Conservation (phyloP, 2,113 vertebrate species). For the Lycaon pictus region DNA sequence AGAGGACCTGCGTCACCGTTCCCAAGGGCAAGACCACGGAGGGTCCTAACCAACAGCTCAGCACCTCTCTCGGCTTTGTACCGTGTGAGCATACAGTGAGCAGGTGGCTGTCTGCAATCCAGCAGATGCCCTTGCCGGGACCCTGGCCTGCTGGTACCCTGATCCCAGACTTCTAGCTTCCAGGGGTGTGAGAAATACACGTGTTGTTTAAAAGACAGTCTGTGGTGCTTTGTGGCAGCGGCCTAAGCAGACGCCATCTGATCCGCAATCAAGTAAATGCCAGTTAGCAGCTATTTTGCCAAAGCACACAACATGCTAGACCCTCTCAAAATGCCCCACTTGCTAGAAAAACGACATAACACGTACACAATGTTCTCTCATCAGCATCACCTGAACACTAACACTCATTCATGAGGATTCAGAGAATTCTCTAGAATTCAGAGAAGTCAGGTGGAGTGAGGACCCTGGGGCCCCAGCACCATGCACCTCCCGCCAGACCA, state of each 20-base stretch:
- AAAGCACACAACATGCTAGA: not conserved
- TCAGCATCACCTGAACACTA: not conserved
- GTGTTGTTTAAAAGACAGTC: not conserved
- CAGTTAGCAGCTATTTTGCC: not conserved
- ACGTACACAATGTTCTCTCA: not conserved
- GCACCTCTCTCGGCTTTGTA: too few species aligned
- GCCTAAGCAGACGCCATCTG: too few species aligned
- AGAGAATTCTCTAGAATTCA: not conserved
- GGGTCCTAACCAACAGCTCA: too few species aligned
- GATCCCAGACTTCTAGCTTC: not conserved
- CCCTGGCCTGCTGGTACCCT: too few species aligned
- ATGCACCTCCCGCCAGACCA: not conserved
- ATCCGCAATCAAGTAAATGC: not conserved
- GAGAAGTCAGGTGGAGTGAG: not conserved
- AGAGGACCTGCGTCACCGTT: not conserved
- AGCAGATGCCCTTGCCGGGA: too few species aligned
- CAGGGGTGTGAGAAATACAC: not conserved
- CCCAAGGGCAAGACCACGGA: not conserved
- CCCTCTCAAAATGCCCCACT: not conserved
- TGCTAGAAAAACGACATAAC: not conserved
- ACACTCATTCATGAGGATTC: not conserved
- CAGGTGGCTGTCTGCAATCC: too few species aligned
- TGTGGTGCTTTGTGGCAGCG: not conserved
- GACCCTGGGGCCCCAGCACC: not conserved
- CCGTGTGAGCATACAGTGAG: too few species aligned